phyloP scores from a whole-genome alignment of 2,888 invertebrate species.

The Andrena minutula region DNA sequence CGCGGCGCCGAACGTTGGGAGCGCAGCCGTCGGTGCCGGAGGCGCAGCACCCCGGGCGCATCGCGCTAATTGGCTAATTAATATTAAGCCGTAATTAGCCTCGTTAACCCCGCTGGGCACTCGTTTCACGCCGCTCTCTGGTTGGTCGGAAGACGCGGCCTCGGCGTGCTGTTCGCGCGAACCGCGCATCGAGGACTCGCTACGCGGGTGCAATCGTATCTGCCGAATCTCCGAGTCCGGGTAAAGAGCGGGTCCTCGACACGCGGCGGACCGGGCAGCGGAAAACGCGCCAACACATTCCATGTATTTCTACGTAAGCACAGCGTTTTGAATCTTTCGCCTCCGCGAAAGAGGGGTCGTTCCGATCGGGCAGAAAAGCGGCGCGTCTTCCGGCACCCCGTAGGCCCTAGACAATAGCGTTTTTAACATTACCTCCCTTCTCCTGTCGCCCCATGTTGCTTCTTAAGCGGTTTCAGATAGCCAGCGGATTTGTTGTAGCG shows the following conservation, averaged over 20 bases:
- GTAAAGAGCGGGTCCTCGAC: neutral
- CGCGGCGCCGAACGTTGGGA: constrained; percentile 38
- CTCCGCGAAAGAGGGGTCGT: constrained; percentile 4
- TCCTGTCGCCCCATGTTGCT: constrained; percentile 59
- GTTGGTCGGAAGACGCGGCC: constrained; percentile 70
- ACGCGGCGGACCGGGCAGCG: neutral
- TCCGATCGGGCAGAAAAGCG: constrained; percentile 36
- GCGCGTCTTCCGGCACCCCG: constrained; percentile 24
- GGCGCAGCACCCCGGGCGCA: constrained; percentile 60
- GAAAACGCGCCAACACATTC: neutral
- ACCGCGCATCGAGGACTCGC: constrained; percentile 3
- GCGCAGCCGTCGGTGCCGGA: constrained; percentile 54
- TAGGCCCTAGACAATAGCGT: neutral
- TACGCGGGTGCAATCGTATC: constrained; percentile 4
- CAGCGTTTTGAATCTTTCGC: constrained; percentile 7
- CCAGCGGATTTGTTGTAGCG: constrained; percentile 80
- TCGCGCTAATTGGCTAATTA: constrained; percentile 79
- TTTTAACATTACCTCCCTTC: constrained; percentile 38
- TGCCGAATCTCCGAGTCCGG: neutral
- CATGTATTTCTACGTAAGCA: neutral
- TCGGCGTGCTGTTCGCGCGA: constrained; percentile 32
- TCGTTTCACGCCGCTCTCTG: constrained; percentile 75
- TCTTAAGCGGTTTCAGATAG: constrained; percentile 70
- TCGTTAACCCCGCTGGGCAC: constrained; percentile 73
- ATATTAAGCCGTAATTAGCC: constrained; percentile 80